Evolutionary conservation across 2,797 vertebrate species (phyloP).

Genomic region (Philypnodon macrostomus): DNA sequence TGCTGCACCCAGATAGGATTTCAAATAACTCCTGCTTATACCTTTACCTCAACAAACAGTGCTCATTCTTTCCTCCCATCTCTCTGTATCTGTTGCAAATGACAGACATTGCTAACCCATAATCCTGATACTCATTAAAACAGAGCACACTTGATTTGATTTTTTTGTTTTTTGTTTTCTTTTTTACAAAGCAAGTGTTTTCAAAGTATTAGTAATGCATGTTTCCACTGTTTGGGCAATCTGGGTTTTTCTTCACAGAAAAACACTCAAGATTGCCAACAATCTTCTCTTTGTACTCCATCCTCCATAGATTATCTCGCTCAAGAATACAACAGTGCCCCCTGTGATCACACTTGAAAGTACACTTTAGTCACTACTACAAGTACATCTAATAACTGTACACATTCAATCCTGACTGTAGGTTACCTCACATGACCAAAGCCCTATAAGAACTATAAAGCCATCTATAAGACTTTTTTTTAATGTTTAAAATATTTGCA

Average conservation of each 20-base stretch:
- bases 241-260: constrained; percentile 44
- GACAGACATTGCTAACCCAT: constrained; percentile 20
- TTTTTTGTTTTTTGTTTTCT: too few species aligned
- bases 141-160: too few species aligned
- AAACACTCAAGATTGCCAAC: constrained; percentile 47
- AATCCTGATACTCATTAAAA: constrained; percentile 31
- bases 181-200: constrained; percentile 46
- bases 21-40: constrained; percentile 67
- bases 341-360: constrained; percentile 53
- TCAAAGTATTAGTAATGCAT: constrained; percentile 27
- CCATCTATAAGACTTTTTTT: constrained; percentile 1
- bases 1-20: constrained; percentile 65
- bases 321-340: constrained; percentile 67
- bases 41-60: constrained; percentile 59
- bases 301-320: constrained; percentile 27
- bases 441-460: constrained; percentile 1
- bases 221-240: constrained; percentile 21
- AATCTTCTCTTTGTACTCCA: constrained; percentile 59
- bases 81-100: constrained; percentile 12
- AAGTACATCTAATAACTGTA: not conserved
- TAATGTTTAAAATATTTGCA: constrained; percentile 17
- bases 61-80: constrained; percentile 12
- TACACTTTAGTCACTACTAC: constrained; percentile 12
- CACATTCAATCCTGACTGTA: constrained; percentile 7
- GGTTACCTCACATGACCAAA: constrained; percentile 20